These are phyloP conservation scores for Procapra przewalskii DNA, from an alignment of 2,113 vertebrate species.

Conservation along the genomic window DNA sequence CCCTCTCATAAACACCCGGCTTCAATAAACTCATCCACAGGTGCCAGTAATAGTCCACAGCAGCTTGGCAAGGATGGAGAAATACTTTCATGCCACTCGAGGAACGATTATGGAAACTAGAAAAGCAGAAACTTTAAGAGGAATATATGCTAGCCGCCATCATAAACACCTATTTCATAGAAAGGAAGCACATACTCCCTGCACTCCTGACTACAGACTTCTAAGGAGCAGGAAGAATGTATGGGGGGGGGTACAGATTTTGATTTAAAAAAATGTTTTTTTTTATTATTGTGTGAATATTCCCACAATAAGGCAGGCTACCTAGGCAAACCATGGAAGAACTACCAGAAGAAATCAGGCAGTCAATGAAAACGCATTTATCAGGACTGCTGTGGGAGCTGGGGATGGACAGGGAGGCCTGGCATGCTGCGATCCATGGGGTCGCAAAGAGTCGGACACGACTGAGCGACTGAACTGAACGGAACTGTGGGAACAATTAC, in stretches of 20 bases:
- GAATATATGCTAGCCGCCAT: not conserved
- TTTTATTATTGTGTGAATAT: not conserved
- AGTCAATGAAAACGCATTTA: not conserved
- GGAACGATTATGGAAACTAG: not conserved
- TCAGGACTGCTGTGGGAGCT: not conserved
- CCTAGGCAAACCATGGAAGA: not conserved
- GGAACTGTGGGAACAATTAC: not conserved
- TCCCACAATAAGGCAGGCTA: not conserved
- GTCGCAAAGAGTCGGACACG: no score
- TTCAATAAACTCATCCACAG: not conserved
- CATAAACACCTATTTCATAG: not conserved
- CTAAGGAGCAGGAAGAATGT: not conserved
- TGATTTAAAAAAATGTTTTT: not conserved
- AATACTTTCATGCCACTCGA: not conserved
- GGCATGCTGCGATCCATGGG: no score
- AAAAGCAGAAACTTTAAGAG: not conserved
- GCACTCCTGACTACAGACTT: not conserved
- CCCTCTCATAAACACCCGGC: not conserved
- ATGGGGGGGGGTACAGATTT: not conserved
- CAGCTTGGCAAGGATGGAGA: not conserved
- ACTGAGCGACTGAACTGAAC: no score
- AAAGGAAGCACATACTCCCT: not conserved
- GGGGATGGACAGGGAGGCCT: no score
- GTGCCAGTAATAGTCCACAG: not conserved
- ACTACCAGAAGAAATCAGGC: not conserved